phyloP scores from a whole-genome alignment of 2,888 invertebrate genomes.

The Synergus umbraculus region DNA sequence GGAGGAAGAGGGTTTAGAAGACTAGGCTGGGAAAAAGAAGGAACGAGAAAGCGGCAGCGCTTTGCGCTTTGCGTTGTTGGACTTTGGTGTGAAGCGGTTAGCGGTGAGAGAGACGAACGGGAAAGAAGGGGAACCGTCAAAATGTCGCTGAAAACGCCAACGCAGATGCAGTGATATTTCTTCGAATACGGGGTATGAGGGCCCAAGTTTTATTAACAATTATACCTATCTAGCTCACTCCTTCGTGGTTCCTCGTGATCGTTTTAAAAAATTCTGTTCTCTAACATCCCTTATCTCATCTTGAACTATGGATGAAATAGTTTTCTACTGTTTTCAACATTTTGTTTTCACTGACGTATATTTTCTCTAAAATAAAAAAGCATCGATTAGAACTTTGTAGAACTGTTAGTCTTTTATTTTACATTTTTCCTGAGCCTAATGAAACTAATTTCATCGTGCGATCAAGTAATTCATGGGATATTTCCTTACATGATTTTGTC shows the following conservation, averaged over 20 bases:
- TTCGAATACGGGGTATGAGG: constrained; percentile 20
- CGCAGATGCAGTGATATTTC: constrained; percentile 68
- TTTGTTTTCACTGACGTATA: too few relatives aligned
- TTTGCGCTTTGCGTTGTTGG: constrained; percentile 24
- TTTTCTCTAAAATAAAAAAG: not conserved
- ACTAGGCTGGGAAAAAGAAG: constrained; percentile 21
- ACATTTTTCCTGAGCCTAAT: not conserved
- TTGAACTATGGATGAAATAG: too few relatives aligned
- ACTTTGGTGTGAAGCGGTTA: constrained; percentile 9
- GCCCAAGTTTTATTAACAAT: not conserved
- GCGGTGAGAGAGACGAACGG: constrained; percentile 34
- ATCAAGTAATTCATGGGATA: too few relatives aligned
- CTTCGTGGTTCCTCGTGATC: not conserved
- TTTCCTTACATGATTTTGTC: too few relatives aligned
- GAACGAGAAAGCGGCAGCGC: constrained; percentile 52
- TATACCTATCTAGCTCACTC: not conserved
- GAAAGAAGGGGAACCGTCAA: constrained; percentile 63
- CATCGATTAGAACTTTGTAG: constrained; percentile 4
- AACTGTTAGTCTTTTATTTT: not conserved
- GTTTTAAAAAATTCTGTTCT: not conserved
- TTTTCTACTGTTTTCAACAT: too few relatives aligned
- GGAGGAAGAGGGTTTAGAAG: not conserved
- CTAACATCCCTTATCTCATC: too few relatives aligned
- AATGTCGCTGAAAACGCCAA: constrained; percentile 74
- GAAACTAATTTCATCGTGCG: not conserved